These are phyloP conservation scores for Scolopax mira DNA, from an alignment of 2,113 vertebrate genomes.

Conservation along the genomic window DNA sequence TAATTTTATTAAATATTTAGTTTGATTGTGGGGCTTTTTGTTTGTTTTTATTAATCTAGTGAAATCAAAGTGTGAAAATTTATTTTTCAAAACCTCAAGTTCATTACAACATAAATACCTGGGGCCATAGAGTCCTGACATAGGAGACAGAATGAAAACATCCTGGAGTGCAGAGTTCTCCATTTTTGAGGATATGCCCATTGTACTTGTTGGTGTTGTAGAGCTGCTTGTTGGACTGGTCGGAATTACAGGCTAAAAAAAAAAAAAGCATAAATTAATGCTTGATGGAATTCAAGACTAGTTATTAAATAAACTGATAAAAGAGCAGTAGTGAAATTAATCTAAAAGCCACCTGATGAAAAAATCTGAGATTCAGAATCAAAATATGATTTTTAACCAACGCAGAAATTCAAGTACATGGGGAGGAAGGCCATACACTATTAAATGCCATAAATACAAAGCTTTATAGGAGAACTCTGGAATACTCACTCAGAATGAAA, in stretches of 20 bases:
- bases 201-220: conserved; percentile 82
- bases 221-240: conserved; percentile 83
- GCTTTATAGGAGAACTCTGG: background rate
- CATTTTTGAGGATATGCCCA: conserved; percentile 84
- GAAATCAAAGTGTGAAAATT: background rate
- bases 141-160: conserved; percentile 86
- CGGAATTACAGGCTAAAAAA: conserved; percentile 78
- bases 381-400: background rate
- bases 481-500: background rate
- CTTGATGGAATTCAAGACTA: background rate
- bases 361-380: background rate
- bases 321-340: background rate
- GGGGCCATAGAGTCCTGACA: conserved; percentile 84
- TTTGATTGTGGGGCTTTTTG: background rate
- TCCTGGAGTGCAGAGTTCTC: conserved; percentile 85
- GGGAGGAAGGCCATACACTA: background rate
- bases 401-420: background rate
- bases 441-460: background rate
- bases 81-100: background rate
- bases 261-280: background rate
- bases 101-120: conserved; percentile 72
- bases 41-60: background rate
- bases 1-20: background rate
- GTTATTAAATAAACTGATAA: background rate
- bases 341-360: background rate